Conservation (phyloP, 2,797 vertebrate genomes). For the Gambusia yucatana region DNA sequence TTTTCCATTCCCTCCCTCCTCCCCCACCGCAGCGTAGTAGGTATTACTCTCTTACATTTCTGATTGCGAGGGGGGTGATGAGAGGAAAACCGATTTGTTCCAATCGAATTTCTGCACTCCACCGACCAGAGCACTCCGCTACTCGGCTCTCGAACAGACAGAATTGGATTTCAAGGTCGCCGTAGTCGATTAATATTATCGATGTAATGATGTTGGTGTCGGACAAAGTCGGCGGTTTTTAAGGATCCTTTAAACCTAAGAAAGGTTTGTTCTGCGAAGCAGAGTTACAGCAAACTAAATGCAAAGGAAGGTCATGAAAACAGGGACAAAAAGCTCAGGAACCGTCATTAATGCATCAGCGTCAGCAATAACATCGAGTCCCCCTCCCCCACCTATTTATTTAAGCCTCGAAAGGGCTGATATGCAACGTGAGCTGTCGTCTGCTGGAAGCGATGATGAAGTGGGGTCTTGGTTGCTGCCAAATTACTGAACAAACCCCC, state of each 20-base stretch:
- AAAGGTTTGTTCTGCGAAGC: slow-evolving; percentile 12
- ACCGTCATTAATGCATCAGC: slow-evolving; percentile 54
- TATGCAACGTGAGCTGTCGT: slow-evolving; percentile 44
- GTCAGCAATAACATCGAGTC: slow-evolving; percentile 66
- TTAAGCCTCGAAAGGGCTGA: slow-evolving; percentile 38
- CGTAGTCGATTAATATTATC: slow-evolving; percentile 7
- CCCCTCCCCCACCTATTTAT: slow-evolving; percentile 9
- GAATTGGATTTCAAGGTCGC: slow-evolving; percentile 11
- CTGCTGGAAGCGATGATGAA: slow-evolving; percentile 31
- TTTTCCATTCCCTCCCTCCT: neutral
- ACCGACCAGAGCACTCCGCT: slow-evolving; percentile 55
- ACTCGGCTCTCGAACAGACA: slow-evolving; percentile 18
- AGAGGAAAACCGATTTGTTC: slow-evolving; percentile 13
- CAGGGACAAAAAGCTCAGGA: slow-evolving; percentile 71
- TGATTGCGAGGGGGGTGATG: slow-evolving; percentile 22
- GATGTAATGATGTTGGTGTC: slow-evolving; percentile 20
- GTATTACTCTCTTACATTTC: slow-evolving; percentile 15
- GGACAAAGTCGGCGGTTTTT: neutral
- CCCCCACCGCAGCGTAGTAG: slow-evolving; percentile 1
- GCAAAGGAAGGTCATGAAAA: slow-evolving; percentile 20
- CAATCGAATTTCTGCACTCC: slow-evolving; percentile 55
- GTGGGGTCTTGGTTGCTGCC: slow-evolving; percentile 59
- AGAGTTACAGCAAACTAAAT: slow-evolving; percentile 17
- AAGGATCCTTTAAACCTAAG: slow-evolving; percentile 1
- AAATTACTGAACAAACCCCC: slow-evolving; percentile 51